phyloP scores from a whole-genome alignment of 2,888 invertebrate genomes.

The Heteropelma amictum region DNA sequence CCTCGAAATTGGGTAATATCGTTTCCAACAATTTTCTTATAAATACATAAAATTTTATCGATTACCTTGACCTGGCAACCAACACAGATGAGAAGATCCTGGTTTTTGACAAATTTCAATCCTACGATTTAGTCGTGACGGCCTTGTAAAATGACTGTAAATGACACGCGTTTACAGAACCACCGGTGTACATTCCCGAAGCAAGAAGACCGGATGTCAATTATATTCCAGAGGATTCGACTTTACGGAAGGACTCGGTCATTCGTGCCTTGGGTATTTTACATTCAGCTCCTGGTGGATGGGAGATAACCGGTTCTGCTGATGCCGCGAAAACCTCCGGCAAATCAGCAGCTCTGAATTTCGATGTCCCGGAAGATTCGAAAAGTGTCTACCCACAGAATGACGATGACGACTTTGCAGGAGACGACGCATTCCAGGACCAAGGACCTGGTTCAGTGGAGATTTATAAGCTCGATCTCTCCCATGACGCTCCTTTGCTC shows the following conservation, averaged over 20 bases:
- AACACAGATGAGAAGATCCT: too few relatives aligned
- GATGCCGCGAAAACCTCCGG: constrained; percentile 3
- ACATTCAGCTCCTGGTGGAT: constrained; percentile 2
- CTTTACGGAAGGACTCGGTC: constrained; percentile 7
- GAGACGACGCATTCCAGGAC: constrained; percentile 66
- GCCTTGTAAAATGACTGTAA: not conserved
- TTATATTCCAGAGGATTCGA: constrained; percentile 25
- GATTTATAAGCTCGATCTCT: constrained; percentile 68
- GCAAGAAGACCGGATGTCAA: constrained; percentile 2
- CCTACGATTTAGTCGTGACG: too few relatives aligned
- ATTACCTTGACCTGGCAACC: too few relatives aligned
- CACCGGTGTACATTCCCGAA: constrained; percentile 30
- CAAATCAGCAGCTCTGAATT: not conserved
- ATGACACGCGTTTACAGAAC: constrained; percentile 51
- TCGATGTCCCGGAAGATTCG: not conserved
- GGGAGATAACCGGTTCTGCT: not conserved
- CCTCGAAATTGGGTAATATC: constrained; percentile 41
- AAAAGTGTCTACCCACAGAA: not conserved
- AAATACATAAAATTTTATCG: not conserved
- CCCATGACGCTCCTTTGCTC: constrained; percentile 59
- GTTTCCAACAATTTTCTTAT: too few relatives aligned
- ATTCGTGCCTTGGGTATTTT: constrained; percentile 21
- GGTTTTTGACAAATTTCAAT: too few relatives aligned
- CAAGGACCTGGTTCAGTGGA: constrained; percentile 71
- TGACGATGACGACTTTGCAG: constrained; percentile 26